A percentile compares a stretch with the other conserved stretches of the same genome.
Conservation (phyloP, 2,797 vertebrate species). For the Peromyscus nudipes region DNA sequence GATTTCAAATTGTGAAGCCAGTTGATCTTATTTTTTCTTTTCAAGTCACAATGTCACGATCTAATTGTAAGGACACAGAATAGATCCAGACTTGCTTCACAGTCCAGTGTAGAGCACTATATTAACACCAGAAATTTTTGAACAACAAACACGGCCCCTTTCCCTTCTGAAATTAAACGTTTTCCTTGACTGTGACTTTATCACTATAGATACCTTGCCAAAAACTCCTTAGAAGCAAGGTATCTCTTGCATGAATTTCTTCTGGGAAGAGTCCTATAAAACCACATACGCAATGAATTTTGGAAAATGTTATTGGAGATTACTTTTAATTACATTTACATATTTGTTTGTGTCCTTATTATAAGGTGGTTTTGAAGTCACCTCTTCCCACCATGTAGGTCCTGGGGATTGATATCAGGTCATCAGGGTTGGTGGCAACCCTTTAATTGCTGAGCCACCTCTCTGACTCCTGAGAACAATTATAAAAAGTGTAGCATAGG, state of each 20-base stretch:
- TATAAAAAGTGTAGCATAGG: not conserved
- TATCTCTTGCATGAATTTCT: not conserved
- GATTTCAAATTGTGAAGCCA: not conserved
- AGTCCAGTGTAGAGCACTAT: not conserved
- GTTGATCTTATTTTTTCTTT: not conserved
- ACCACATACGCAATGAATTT: not conserved
- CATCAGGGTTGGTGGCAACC: not conserved
- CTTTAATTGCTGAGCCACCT: not conserved
- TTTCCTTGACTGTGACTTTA: constrained; percentile 25
- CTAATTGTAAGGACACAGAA: not conserved
- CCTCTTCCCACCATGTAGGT: not conserved
- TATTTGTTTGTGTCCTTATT: not conserved
- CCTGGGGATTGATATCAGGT: not conserved
- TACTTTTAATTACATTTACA: too few relatives aligned
- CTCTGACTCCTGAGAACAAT: not conserved
- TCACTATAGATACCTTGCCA: not conserved
- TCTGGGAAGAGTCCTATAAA: not conserved
- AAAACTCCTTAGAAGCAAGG: not conserved
- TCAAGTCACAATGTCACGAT: not conserved
- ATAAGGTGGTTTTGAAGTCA: not conserved
- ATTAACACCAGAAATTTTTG: not conserved
- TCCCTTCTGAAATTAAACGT: not conserved
- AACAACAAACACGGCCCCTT: not conserved
- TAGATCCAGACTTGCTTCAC: not conserved
- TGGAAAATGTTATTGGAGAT: not conserved